phyloP scores from a whole-genome alignment of 1,140 invertebrate species.

The Plectrocnemia conspersa region DNA sequence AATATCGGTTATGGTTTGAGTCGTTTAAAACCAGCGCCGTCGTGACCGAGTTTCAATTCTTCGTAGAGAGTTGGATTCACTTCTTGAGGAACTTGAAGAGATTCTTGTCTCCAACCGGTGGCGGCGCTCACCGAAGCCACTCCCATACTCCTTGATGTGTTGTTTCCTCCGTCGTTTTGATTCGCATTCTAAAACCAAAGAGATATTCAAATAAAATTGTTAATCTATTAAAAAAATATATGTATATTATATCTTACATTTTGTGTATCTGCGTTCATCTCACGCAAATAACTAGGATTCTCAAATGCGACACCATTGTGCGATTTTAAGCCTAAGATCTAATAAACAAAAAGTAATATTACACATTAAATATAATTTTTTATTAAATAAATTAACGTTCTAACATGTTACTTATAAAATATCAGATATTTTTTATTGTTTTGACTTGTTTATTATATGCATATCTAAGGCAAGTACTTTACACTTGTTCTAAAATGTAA shows the following conservation, averaged over 20 bases:
- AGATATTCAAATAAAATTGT: neutral
- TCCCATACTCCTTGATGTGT: slow-evolving; percentile 12
- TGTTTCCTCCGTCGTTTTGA: slow-evolving; percentile 10
- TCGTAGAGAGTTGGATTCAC: slow-evolving; percentile 71
- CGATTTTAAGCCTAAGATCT: slow-evolving; percentile 52
- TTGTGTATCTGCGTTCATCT: slow-evolving; percentile 64
- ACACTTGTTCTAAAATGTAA: too few species aligned
- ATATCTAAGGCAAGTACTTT: too few species aligned
- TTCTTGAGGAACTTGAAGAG: slow-evolving; percentile 56
- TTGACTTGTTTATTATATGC: too few species aligned
- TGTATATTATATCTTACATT: slow-evolving; percentile 57
- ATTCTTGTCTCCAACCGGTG: slow-evolving; percentile 54
- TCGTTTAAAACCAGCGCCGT: slow-evolving; percentile 73
- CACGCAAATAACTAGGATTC: slow-evolving; percentile 78
- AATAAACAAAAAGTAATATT: slow-evolving; percentile 30
- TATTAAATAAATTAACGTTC: neutral
- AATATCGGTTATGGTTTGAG: slow-evolving; percentile 56
- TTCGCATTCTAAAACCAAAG: slow-evolving; percentile 12
- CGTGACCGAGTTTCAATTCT: slow-evolving; percentile 72
- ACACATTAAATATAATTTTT: neutral
- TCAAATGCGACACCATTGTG: slow-evolving; percentile 74
- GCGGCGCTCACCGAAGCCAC: slow-evolving; percentile 40
- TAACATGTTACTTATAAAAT: too few species aligned
- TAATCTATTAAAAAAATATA: slow-evolving; percentile 1
- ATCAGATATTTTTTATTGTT: too few species aligned